Base-by-base conservation (phyloP, 2,888 invertebrate genomes). In the Thereva nobilitata region DNA sequence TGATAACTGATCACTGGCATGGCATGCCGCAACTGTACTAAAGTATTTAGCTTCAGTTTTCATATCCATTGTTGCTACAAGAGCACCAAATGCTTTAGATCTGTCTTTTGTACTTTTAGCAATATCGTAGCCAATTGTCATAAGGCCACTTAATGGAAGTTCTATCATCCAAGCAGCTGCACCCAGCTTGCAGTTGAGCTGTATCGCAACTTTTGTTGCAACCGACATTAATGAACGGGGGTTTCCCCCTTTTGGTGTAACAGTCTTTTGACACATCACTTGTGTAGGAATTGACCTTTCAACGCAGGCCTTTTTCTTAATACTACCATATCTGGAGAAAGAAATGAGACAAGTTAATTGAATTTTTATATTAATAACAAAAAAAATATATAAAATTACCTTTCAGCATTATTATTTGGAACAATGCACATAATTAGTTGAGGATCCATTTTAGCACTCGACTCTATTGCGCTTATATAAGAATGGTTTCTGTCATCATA, bases 121-220 rank as follows among this genome's bases (percentile, higher is more conserved):
- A 4, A 92, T 91, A 77, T 96, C 96, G 75, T 91, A 93, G 0
- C 93, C 96, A 9, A 92, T 84, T 0, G 94, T 87, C 93, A 97
- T 94, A 4, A 91, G 80, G 23, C 83, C 84, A 1, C 78, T 78
- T 0, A 88, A 72, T 0, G 93, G 92, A 40, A 92, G 83, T 0
- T 86, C 84, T 0, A 94, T 85, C 6, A 86, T 83, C 96, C 96
- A 97, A 0, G 95, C 92, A 0, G 92, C 89, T 1, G 95, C 97
- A 1, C 97, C 97, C 44, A 97, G 79, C 82, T 97, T 98, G 76
- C 93, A 93, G 77, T 93, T 93, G 63, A 98, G 86, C 78, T 98
- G 97, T 52, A 97, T 91, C 0, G 92, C 93, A 0, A 98, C 87
- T 82, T 97, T 97, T 0, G 95, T 95, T 0, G 92, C 92, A 50